Conservation (phyloP, 23 tunicate genomes). For the Botrylloides violaceus region DNA sequence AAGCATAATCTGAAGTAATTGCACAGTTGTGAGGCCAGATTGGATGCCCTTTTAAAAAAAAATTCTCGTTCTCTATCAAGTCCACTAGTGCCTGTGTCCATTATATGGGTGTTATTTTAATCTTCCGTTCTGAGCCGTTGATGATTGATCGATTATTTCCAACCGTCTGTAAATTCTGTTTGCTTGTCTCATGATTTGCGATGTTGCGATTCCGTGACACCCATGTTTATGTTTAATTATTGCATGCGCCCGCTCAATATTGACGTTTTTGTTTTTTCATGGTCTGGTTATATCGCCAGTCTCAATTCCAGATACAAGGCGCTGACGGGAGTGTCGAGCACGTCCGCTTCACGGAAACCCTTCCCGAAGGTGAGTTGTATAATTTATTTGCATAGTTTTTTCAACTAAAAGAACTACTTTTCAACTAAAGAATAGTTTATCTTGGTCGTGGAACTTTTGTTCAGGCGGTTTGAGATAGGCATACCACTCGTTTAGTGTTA, state of each 20-base stretch:
- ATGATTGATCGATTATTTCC: too few species aligned
- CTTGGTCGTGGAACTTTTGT: too few species aligned
- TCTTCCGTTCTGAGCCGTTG: neutral
- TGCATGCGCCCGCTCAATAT: slow-evolving; percentile 16
- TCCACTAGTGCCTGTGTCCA: neutral
- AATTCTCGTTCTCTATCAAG: neutral
- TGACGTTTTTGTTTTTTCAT: neutral
- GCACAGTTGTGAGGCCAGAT: too few species aligned
- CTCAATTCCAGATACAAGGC: slow-evolving; percentile 28
- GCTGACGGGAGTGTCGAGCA: neutral
- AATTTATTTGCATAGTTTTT: too few species aligned
- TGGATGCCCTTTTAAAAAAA: too few species aligned
- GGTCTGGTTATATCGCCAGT: slow-evolving; percentile 18
- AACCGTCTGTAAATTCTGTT: too few species aligned
- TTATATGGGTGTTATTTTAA: neutral
- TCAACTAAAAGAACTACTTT: too few species aligned
- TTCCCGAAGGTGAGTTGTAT: neutral
- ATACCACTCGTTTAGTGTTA: too few species aligned
- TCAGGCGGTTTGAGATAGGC: too few species aligned
- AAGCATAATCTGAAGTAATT: too few species aligned
- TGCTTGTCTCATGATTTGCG: neutral
- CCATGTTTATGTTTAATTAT: neutral
- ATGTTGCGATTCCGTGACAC: neutral
- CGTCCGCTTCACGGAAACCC: neutral
- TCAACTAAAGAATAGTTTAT: too few species aligned